Base-by-base conservation (phyloP, 1,140 invertebrate species). In the Magallana angulata region DNA sequence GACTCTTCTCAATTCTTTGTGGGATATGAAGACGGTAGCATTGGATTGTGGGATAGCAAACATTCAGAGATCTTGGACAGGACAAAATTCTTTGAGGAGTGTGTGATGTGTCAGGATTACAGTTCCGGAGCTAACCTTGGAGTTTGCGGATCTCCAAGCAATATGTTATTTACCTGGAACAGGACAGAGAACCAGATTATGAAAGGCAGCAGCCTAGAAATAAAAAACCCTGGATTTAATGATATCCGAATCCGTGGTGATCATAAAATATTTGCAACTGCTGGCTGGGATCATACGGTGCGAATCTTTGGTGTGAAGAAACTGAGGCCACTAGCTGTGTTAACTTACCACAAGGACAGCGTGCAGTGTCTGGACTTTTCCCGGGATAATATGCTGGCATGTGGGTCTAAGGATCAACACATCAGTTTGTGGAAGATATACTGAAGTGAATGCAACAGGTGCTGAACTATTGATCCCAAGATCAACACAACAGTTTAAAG, bases 281-380 rank as follows among this genome's bases (percentile, higher is more conserved):
- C 96, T 59, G 96, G 97, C 30, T 97, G 97, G 97, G 97, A 98
- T 92, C 96, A 96, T 6, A 96, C 96, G 82, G 95, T 98, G 68
- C 95, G 97, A 91, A 95, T 98, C 89, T 98, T 97, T 93, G 97
- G 97, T 7, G 97, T 97, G 96, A 97, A 97, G 93, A 97, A 96
- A 85, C 93, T 97, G 11, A 96, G 97, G 81, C 96, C 97, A 4
- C 92, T 98, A 82, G 97, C 96, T 9, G 96, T 97, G 87, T 94
- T 98, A 14, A 96, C 96, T 59, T 93, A 92, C 84, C 94, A 95
- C 86, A 91, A 88, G 81, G 89, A 91, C 59, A 92, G 90, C 87
- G 88, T 93, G 48, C 90, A 93, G 59, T 91, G 92, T 89, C 14
- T 91, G 4, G 85, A 88, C 48, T 92, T 93, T 88, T 88, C 90